Conservation (phyloP, 1,140 invertebrate species). For the Propsilocerus akamusi region DNA sequence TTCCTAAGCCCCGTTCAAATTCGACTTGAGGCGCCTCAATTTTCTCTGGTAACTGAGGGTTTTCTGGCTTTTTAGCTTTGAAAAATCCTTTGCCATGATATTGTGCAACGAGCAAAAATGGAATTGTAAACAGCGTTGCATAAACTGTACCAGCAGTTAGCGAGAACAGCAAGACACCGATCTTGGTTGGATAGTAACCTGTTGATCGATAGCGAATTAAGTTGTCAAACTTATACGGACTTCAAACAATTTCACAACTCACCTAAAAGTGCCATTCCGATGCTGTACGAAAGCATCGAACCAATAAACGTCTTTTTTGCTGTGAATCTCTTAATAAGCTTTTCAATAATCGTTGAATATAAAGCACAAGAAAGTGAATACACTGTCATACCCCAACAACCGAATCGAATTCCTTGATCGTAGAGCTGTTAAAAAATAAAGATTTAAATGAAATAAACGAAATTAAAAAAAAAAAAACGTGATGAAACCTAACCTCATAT, state of each 20-base stretch:
- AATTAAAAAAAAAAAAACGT: neutral
- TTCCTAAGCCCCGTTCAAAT: conserved; percentile 51
- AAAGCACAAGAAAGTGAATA: conserved; percentile 66
- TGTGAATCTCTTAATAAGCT: conserved; percentile 48
- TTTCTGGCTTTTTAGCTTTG: conserved; percentile 16
- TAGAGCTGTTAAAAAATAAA: conserved; percentile 30
- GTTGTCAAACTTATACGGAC: too few species aligned
- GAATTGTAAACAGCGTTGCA: conserved; percentile 71
- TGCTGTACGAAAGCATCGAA: conserved; percentile 51
- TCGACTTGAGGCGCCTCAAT: conserved; percentile 25
- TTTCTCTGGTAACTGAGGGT: neutral
- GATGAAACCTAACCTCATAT: neutral
- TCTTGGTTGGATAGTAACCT: conserved; percentile 38
- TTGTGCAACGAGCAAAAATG: conserved; percentile 62
- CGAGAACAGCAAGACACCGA: conserved; percentile 51
- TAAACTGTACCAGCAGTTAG: conserved; percentile 66
- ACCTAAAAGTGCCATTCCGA: conserved; percentile 60
- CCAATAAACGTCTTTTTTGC: conserved; percentile 52
- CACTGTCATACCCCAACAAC: conserved; percentile 68
- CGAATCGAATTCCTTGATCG: conserved; percentile 60
- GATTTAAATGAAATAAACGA: conserved; percentile 7
- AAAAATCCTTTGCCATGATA: conserved; percentile 60
- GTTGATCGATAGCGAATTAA: too few species aligned
- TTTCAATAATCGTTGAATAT: conserved; percentile 61
- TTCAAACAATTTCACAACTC: too few species aligned